phyloP scores from a whole-genome alignment of 2,113 vertebrate genomes.

The Budorcas taxicolor region DNA sequence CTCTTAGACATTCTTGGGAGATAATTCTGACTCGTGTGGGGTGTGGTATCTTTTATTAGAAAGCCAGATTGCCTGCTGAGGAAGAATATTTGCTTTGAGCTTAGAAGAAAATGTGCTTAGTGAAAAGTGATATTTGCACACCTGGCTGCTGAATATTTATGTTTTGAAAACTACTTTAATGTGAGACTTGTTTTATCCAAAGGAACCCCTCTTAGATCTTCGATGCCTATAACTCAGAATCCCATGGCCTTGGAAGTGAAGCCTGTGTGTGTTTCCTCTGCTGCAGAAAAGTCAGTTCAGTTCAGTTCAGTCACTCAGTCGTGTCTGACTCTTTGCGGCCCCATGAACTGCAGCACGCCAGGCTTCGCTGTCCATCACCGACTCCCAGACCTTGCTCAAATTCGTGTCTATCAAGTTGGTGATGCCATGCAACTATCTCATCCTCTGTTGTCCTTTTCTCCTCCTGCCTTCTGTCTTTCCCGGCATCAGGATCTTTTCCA shows the following conservation, averaged over 20 bases:
- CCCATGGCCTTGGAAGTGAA: not conserved
- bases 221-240: not conserved
- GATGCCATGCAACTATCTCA: not conserved
- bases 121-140: slow-evolving; percentile 41
- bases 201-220: not conserved
- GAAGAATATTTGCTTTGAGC: slow-evolving; percentile 2
- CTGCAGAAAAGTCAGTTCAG: not conserved
- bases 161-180: not conserved
- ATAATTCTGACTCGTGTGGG: not conserved
- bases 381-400: not conserved
- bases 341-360: not conserved
- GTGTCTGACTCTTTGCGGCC: fast-evolving
- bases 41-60: not conserved
- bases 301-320: not conserved
- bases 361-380: not conserved
- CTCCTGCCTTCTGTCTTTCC: not conserved
- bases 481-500: not conserved
- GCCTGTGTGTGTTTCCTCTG: not conserved
- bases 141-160: not conserved
- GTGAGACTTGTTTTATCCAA: not conserved
- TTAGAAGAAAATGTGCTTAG: slow-evolving; percentile 11
- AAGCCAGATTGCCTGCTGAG: not conserved
- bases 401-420: fast-evolving
- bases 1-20: not conserved
- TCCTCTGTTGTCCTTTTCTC: not conserved